Conservation (phyloP, 2,113 vertebrate species). For the Oenanthe oenanthe region DNA sequence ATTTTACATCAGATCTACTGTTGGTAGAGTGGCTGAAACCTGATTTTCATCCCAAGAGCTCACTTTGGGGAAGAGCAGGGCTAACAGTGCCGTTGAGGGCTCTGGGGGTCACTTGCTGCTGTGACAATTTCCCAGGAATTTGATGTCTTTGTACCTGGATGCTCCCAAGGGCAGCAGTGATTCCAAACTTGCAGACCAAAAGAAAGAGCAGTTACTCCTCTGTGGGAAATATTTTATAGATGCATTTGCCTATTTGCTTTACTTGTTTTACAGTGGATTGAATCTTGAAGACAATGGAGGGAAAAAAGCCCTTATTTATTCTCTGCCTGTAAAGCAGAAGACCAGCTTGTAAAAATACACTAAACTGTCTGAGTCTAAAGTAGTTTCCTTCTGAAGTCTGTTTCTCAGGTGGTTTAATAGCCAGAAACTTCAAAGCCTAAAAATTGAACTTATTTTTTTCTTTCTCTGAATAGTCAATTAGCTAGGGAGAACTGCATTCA, state of each 20-base stretch:
- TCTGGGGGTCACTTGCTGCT: neutral
- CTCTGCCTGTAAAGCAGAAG: neutral
- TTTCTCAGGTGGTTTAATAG: neutral
- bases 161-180: neutral
- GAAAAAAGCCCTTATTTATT: neutral
- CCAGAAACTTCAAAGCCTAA: neutral
- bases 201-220: neutral
- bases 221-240: neutral
- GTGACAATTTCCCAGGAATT: neutral
- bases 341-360: neutral
- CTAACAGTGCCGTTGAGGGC: rapidly evolving
- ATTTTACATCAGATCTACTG: neutral
- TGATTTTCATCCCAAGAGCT: neutral
- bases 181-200: neutral
- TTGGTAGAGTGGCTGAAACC: neutral
- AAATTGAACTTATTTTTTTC: neutral
- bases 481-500: neutral
- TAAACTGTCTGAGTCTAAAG: neutral
- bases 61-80: rapidly evolving
- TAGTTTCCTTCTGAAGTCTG: neutral
- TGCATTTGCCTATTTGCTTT: neutral
- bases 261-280: neutral
- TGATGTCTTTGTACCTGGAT: rapidly evolving
- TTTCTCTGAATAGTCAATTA: neutral
- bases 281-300: neutral